phyloP scores from a whole-genome alignment of 2,797 vertebrate genomes.

The Steatocranus sp. region DNA sequence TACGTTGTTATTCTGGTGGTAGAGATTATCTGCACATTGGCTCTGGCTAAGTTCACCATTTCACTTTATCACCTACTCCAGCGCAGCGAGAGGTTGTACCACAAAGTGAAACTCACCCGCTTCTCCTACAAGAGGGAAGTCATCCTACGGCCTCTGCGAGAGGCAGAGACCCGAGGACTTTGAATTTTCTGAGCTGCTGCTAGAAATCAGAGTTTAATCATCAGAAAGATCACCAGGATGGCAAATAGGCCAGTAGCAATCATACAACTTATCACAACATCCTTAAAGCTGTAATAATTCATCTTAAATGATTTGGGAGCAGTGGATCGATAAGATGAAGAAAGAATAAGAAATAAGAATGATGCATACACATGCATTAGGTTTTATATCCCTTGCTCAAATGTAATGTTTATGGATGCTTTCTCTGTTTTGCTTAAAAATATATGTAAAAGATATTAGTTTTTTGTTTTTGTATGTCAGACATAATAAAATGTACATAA shows the following conservation, averaged over 20 bases:
- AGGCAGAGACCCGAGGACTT: conserved; percentile 46
- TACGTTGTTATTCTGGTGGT: conserved; percentile 59
- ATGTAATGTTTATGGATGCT: neutral
- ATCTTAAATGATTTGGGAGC: neutral
- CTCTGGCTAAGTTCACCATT: conserved; percentile 54
- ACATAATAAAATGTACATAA: neutral
- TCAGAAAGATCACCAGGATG: neutral
- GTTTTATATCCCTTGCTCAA: neutral
- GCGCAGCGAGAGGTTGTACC: conserved; percentile 21
- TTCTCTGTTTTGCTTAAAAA: neutral
- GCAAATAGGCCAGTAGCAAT: neutral
- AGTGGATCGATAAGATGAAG: neutral
- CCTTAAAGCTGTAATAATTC: neutral
- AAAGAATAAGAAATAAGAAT: neutral
- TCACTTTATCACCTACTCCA: conserved; percentile 63
- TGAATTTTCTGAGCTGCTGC: neutral
- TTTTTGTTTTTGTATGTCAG: neutral
- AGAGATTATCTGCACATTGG: conserved; percentile 58
- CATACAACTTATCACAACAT: neutral
- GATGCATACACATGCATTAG: neutral
- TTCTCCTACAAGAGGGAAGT: conserved; percentile 70
- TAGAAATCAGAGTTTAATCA: neutral
- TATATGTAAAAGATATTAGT: neutral
- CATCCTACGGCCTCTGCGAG: conserved; percentile 49
- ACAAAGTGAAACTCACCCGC: conserved; percentile 61